Base-by-base conservation (phyloP, 30 jellyfish, hydroid and myxozoan genomes). In the Hydractinia echinata region DNA sequence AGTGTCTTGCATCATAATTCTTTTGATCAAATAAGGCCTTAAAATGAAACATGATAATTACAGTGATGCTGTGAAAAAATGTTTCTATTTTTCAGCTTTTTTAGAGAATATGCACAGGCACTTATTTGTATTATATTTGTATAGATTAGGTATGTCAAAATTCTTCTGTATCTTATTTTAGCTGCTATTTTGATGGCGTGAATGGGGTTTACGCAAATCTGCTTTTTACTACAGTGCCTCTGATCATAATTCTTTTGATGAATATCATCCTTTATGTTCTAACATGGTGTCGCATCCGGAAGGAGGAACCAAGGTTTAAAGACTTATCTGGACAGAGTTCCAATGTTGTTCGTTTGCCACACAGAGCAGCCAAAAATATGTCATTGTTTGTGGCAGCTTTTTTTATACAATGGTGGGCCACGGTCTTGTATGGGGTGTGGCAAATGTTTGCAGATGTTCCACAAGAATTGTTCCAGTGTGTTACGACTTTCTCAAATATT, bases 181-280 rank as follows among this genome's bases (percentile, higher is more conserved):
- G 77, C 77, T 67, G 77, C 48, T 67, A 9, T 20, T 67, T 67
- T 20, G 77, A 67, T 20, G 77, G 77, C 48, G 77, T 67, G 44
- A 67, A 67, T 9, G 77, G 77, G 8, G 77, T 9, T 19, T 8
- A 9, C 13, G 48, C 77, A 20, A 67, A 67, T 44, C 77, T 67
- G 44, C 10, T 67, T 44, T 10, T 67, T 44, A 10, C 48, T 9
- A 10, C 77, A 9, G 48, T 20, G 8, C 48, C 48, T 10, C 77
- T 67, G 13, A 8, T 20, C 48, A 13, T 20, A 9, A 67, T 67
- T 20, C 19, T 67, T 9, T 19, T 67, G 48, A 19, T 67, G 44
- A 67, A 67, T 44, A 19, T 67, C 48, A 9, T 20, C 13, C 77
- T 67, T 9, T 67, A 67, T 44, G 77, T 13, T 67, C 48, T 67